Evolutionary conservation across 1,140 invertebrate species (phyloP), one percentile per base, ranked within the genome.

Genomic region (Psilanteris sp.): DNA sequence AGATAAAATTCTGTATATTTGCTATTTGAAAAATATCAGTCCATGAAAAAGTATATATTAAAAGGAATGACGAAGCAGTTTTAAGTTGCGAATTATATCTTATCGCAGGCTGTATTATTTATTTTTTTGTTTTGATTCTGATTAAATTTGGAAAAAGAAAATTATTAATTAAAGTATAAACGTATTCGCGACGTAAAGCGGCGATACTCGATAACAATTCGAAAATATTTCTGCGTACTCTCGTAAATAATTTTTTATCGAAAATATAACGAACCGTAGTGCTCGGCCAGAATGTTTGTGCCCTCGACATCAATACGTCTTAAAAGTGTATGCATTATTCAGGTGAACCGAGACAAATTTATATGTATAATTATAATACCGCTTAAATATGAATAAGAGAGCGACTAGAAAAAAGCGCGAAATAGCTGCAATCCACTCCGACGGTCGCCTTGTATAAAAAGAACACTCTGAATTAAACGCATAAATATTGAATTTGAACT

Each of bases 61-160:
- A 68, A 55, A 57, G 16, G 29, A 32, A 54, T 70, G 52, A 70
- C 44, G 44, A 70, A 34, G 34, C 44, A 59, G 54, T 44, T 70
- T 43, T 2, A 26, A 9, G 34, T 34, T 15, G 34, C 18, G 10
- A 32, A 34, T 32, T 39, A 20, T 59, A 57, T 70, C 52, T 70
- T 70, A 70, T 70, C 66, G 13, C 1, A 1, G 13, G 0, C 11
- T 10, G 14, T 48, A 54, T 54, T 54, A 54, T 67, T 39, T 37
- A 48, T 16, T 57, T 41, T 37, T 27, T 7, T 43, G 37, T 39
- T 67, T 48, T 20, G 10, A 67, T 67, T 46, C 7, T 1, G 50
- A 67, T 55, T 46, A 55, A 67, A 48, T 43, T 55, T 39, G 15
- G 24, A 22, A 31, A 68, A 41, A 31, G 24, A 41, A 50, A 55